A percentile compares a stretch with the other conserved stretches of the same genome.
Conservation (phyloP, 2,888 invertebrate species). For the Tolmerus cingulatus region DNA sequence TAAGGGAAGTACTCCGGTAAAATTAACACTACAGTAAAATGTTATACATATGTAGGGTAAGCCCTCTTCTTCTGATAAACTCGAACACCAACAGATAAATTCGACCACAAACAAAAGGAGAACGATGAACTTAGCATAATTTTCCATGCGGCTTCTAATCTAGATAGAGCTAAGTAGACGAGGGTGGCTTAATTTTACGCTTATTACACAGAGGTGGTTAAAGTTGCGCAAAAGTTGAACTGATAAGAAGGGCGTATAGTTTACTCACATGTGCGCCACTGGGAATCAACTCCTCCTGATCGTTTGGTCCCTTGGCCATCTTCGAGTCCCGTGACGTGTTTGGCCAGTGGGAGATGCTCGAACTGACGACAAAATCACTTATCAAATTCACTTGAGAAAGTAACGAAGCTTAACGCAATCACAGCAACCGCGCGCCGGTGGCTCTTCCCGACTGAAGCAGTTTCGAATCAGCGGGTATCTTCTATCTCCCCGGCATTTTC, state of each 20-base stretch:
- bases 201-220: neutral
- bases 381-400: neutral
- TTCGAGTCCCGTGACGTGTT: neutral
- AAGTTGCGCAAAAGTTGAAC: neutral
- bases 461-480: neutral
- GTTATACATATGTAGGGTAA: too few species aligned
- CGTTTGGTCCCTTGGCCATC: neutral
- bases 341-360: neutral
- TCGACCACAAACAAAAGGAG: neutral
- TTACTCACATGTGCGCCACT: neutral
- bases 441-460: neutral
- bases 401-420: neutral
- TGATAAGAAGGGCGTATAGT: neutral
- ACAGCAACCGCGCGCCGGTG: neutral
- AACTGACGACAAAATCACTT: neutral
- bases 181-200: neutral
- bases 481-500: neutral
- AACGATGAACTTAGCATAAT: neutral
- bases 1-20: neutral
- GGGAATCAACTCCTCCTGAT: neutral
- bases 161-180: neutral
- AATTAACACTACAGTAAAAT: neutral
- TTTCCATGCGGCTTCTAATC: neutral
- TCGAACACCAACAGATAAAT: neutral
- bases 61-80: neutral